A percentile compares a stretch with the other conserved stretches of the same genome.
These are phyloP conservation scores for Escarpia spicata DNA, from an alignment of 2,888 invertebrate species.

Conservation along the genomic window DNA sequence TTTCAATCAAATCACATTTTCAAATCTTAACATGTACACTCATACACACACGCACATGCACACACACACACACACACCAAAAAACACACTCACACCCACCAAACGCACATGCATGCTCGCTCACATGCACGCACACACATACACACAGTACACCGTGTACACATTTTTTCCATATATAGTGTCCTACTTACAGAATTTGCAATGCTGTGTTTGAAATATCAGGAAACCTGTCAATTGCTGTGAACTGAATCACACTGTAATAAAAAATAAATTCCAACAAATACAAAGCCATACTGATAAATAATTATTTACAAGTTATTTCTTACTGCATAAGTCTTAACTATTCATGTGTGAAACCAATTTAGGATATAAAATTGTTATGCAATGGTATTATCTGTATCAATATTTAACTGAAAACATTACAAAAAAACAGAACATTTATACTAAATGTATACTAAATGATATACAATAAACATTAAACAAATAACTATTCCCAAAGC, in stretches of 20 bases:
- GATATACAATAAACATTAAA: not conserved
- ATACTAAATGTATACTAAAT: not conserved
- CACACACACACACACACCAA: not conserved
- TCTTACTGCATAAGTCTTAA: not conserved
- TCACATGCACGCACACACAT: not conserved
- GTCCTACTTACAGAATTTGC: constrained; percentile 1
- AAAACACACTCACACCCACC: not conserved
- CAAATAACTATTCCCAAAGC: not conserved
- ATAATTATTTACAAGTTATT: not conserved
- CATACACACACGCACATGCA: not conserved
- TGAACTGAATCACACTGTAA: not conserved
- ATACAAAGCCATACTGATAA: not conserved
- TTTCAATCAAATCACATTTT: too few species aligned
- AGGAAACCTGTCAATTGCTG: not conserved
- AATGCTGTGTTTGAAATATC: not conserved
- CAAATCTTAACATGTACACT: not conserved
- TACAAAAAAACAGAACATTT: not conserved
- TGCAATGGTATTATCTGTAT: not conserved
- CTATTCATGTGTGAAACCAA: not conserved
- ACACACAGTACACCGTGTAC: not conserved
- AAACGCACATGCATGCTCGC: not conserved
- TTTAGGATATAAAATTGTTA: not conserved
- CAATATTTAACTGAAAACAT: not conserved
- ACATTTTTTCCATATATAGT: not conserved
- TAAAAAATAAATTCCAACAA: not conserved